Percentiles rank a stretch among this genome's conserved stretches.
Evolutionary conservation across 2,113 vertebrate species (phyloP).

Genomic region (Nycticebus coucang): DNA sequence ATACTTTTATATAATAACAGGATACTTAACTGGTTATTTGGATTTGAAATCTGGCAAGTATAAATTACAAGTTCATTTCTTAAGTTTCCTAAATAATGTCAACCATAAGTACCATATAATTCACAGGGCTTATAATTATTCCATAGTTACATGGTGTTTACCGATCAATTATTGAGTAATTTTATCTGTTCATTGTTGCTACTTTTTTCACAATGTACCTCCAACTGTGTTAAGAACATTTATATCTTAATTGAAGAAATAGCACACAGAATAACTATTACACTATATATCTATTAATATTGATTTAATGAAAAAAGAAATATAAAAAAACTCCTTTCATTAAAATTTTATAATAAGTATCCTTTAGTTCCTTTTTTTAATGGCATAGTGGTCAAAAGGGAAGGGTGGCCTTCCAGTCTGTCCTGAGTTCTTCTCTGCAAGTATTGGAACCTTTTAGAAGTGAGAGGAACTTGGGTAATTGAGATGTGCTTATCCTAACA

Average conservation of each 20-base stretch:
- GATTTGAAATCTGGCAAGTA: slow-evolving; percentile 70
- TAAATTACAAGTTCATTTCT: slow-evolving; percentile 73
- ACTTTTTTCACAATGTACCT: slow-evolving; percentile 65
- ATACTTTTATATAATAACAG: slow-evolving; percentile 68
- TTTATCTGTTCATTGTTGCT: slow-evolving; percentile 70
- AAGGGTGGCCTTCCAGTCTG: background rate
- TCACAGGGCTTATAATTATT: slow-evolving; percentile 73
- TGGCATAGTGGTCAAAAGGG: background rate
- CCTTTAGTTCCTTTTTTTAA: background rate
- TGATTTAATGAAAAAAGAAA: slow-evolving; percentile 26
- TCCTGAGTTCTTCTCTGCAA: background rate
- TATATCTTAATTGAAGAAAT: slow-evolving; percentile 44
- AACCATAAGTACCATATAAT: slow-evolving; percentile 69
- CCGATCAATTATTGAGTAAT: slow-evolving; percentile 70
- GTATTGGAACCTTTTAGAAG: background rate
- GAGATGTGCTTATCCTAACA: background rate
- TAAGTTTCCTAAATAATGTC: slow-evolving; percentile 71
- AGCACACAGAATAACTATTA: background rate
- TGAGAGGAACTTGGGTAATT: background rate
- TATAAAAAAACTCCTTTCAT: slow-evolving; percentile 35
- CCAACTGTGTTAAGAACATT: slow-evolving; percentile 47
- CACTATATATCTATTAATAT: slow-evolving; percentile 35
- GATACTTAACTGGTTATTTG: slow-evolving; percentile 57
- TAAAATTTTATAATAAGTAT: background rate
- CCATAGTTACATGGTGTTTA: slow-evolving; percentile 73